Percentiles rank a stretch among this genome's conserved stretches.
Evolutionary conservation across 2,113 vertebrate species (phyloP).

Genomic region (Ardeotis arabs): DNA sequence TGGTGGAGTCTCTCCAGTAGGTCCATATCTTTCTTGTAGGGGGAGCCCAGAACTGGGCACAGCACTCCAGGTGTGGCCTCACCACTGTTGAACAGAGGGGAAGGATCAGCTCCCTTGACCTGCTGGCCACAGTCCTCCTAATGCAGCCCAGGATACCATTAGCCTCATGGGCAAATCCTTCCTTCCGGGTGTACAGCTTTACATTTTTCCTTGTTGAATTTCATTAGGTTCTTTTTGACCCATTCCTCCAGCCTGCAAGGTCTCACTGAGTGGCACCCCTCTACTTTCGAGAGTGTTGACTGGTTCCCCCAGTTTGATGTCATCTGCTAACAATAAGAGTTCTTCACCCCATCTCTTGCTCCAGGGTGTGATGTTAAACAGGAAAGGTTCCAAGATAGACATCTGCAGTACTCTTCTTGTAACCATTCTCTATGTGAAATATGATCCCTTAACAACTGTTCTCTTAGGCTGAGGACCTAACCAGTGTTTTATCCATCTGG

Average conservation of each 20-base stretch:
- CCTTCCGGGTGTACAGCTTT: not conserved
- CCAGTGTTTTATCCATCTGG: not conserved
- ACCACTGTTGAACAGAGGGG: not conserved
- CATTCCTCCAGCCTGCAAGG: not conserved
- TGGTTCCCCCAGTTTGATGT: not conserved
- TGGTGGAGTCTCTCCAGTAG: not conserved
- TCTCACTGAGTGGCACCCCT: not conserved
- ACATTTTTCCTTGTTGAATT: not conserved
- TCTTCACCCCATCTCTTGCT: not conserved
- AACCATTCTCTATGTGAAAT: not conserved
- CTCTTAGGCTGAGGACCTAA: not conserved
- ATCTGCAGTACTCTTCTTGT: rapidly evolving
- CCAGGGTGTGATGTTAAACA: not conserved
- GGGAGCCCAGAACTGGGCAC: not conserved
- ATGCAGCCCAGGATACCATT: not conserved
- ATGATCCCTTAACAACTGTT: not conserved
- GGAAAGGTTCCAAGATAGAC: not conserved
- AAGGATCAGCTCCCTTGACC: not conserved
- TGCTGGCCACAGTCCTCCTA: not conserved
- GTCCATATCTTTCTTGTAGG: not conserved
- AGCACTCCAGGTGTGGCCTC: not conserved
- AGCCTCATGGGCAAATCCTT: not conserved
- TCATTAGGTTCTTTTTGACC: not conserved
- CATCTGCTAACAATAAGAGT: not conserved
- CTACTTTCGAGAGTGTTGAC: not conserved